These are phyloP conservation scores for Tinamus guttatus DNA, from an alignment of 2,113 vertebrate species.

Conservation along the genomic window DNA sequence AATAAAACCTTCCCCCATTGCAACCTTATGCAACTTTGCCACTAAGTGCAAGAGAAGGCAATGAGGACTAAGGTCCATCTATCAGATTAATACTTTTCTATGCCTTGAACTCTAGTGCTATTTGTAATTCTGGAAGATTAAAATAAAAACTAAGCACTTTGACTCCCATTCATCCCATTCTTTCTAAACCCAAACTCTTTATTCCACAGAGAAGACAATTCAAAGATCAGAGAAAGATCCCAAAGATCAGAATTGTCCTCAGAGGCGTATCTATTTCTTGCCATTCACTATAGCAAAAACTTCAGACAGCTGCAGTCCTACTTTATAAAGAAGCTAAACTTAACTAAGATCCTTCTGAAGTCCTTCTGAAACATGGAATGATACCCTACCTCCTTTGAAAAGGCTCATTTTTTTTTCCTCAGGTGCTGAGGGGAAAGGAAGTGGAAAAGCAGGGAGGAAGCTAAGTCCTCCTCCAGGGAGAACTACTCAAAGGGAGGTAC, in stretches of 20 bases:
- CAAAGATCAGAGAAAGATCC: not conserved
- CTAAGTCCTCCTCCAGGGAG: not conserved
- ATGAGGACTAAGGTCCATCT: not conserved
- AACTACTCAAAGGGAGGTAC: rapidly evolving
- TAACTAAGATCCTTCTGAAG: not conserved
- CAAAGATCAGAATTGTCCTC: not conserved
- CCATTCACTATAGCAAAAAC: not conserved
- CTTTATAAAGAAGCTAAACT: not conserved
- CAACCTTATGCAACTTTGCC: not conserved
- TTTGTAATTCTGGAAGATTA: not conserved
- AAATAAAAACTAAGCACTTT: not conserved
- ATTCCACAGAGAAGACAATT: not conserved
- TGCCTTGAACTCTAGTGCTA: not conserved
- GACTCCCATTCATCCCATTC: not conserved
- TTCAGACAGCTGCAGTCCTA: rapidly evolving
- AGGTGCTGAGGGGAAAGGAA: not conserved
- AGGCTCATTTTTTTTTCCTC: not conserved
- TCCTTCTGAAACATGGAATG: not conserved
- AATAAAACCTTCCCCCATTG: not conserved
- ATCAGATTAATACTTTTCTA: not conserved
- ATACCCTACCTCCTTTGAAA: not conserved
- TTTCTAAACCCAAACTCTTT: not conserved
- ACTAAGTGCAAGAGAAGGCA: not conserved
- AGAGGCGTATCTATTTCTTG: not conserved
- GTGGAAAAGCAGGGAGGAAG: not conserved